Evolutionary conservation across 2,888 invertebrate genomes (phyloP), one percentile per base, ranked within the genome.

Genomic region (Trilocha varians): DNA sequence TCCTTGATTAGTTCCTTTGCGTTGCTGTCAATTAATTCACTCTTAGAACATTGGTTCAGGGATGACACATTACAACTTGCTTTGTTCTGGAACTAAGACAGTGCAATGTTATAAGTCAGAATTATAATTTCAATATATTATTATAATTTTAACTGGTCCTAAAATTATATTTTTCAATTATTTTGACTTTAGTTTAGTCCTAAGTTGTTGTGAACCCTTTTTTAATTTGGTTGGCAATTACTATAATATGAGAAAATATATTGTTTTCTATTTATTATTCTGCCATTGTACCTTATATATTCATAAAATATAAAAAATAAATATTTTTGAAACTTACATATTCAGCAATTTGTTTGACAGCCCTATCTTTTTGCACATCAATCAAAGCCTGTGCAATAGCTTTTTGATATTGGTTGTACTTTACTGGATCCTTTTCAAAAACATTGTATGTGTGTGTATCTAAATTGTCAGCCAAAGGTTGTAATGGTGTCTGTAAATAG

Each of bases 351-450:
- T 61, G 40, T 37, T 34, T 36, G 11, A 37, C 13, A 25, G 43
- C 43, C 34, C 40, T 40, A n/a, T 35, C 60, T 43, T 67, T 65
- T 45, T 74, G 65, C 18, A 90, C 64, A 62, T 93, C 91, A 39
- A 88, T 67, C 32, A 98, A 82, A 6, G 96, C 97, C 68, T 74
- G 65, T 33, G 70, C 70, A 47, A 98, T 92, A 5, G 98, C 98
- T 47, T 88, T 88, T 78, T 97, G 93, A 68, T 97, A 97, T 45
- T 92, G 89, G 43, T 91, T 90, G 77, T 99, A 99, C 73, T 99
- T 99, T 2, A 97, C 88, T 9, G 97, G 96, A 87, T 99, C 99
- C 67, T 95, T 95, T 78, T 99, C 99, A 84, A 99, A 99, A 15
- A 96, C 93, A 87, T 98, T 98, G 70, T 99, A 99, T 1, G 98